Conservation (phyloP, 2,113 vertebrate genomes). For the Erythrolamprus reginae region DNA sequence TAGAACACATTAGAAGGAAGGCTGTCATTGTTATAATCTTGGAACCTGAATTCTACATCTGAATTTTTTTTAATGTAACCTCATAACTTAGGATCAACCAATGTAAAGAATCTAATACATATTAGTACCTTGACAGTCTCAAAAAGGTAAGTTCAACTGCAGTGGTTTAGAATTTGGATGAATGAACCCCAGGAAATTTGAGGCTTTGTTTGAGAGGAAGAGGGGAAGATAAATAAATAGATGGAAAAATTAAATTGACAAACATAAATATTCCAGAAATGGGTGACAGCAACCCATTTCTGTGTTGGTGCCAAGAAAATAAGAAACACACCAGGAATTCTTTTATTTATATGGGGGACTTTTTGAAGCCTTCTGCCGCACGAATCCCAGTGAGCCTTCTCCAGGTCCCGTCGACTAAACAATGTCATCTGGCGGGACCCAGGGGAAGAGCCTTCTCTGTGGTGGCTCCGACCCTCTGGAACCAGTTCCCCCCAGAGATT, state of each 20-base stretch:
- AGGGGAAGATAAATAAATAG: neutral
- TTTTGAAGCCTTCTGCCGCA: neutral
- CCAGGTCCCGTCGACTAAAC: too few relatives aligned
- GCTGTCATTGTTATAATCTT: neutral
- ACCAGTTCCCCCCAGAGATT: too few relatives aligned
- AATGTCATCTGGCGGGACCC: too few relatives aligned
- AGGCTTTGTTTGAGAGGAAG: neutral
- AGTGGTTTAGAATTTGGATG: neutral
- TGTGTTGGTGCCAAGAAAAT: neutral
- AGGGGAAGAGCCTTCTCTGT: too few relatives aligned
- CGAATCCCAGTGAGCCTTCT: too few relatives aligned
- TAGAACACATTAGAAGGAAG: neutral
- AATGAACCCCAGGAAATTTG: neutral
- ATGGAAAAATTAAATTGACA: neutral
- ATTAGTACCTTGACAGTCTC: neutral
- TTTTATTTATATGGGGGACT: neutral
- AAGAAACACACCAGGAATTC: neutral
- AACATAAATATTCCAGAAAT: neutral
- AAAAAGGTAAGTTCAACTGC: neutral
- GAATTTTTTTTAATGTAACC: neutral
- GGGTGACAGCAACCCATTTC: neutral
- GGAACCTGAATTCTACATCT: neutral
- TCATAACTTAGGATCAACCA: neutral
- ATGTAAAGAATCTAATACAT: neutral
- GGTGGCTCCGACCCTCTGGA: too few relatives aligned